Base-by-base conservation (phyloP, 2,797 vertebrate species). In the Sternarchorhynchus goeldii region DNA sequence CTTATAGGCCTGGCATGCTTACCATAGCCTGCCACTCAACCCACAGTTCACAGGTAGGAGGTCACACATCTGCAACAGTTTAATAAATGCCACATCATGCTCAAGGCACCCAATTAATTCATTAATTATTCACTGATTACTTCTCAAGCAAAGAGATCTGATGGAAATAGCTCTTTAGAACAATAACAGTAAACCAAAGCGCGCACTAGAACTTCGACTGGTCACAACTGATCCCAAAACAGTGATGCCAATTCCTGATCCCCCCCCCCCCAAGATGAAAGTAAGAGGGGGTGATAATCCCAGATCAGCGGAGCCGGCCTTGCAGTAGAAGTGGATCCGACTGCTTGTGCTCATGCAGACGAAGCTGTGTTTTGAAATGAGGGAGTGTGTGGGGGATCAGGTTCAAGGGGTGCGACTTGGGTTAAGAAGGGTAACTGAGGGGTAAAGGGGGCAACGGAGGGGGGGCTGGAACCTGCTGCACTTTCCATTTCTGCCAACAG, bases 51-150 rank as follows among this genome's bases (percentile, higher is more conserved):
- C 91, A 95, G 94, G 92, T 94, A 94, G 93, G 91, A 90, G 92
- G 91, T 98, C 96, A 98, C 91, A 99, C 96, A 98, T 98, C 96
- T 98, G 94, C 89, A 93, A 97, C 90, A 90, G 95, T 96, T 92
- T 94, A 96, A 96, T 90, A 93, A 93, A 81, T 58, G 56, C 90
- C 83, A 90, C 84, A 87, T 93, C 91, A 93, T 91, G 91, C 81
- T 79, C 90, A 77, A 87, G 72, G 85, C 73, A 86, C 89, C 90
- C 66, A 36, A 60, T 67, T 57, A 45, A 81, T 76, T 50, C 7
- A 58, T 65, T 14, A 66, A 66, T 76, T 55, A 60, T 17, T 89
- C 83, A 88, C 88, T 81, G 88, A 83, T 85, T 81, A 81, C 50
- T 20, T 68, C 12, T 53, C n/a, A 50, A 53, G 71, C 68, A 84